Evolutionary conservation across 2,888 invertebrate species (phyloP).

Genomic region (Himalopsyche kuldschensis): DNA sequence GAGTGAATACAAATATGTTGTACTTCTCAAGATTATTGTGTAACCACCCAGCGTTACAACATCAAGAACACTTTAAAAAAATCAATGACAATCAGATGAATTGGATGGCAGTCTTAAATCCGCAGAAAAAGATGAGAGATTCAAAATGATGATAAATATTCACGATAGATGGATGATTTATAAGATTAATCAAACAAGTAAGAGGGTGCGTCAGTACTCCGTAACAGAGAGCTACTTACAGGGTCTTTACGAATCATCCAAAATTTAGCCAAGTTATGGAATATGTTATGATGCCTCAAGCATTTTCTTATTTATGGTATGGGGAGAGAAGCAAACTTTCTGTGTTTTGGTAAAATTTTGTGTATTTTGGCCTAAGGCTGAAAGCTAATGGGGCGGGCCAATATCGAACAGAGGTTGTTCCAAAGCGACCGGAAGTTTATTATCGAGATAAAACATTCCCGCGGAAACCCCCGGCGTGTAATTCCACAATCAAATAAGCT

Average conservation of each 20-base stretch:
- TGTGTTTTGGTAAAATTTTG: constrained; percentile 26
- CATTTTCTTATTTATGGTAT: constrained; percentile 16
- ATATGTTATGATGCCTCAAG: constrained; percentile 17
- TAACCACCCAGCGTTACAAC: no score
- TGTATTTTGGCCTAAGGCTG: constrained; percentile 23
- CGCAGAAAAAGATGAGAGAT: background rate
- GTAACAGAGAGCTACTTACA: background rate
- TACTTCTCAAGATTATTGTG: no score
- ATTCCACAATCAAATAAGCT: background rate
- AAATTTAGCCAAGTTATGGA: constrained; percentile 9
- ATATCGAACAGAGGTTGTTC: background rate
- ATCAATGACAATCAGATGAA: no score
- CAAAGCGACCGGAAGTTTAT: background rate
- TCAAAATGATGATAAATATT: no score
- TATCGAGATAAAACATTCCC: constrained; percentile 3
- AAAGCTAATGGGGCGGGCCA: constrained; percentile 1
- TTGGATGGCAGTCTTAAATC: no score
- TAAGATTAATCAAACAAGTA: background rate
- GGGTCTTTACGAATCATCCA: background rate
- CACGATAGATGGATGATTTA: no score
- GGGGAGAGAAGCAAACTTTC: constrained; percentile 5
- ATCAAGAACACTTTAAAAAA: no score
- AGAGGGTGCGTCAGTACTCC: background rate
- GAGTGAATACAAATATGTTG: no score
- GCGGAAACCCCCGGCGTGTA: background rate